Evolutionary conservation across 2,888 invertebrate genomes (phyloP).

Genomic region (Hedya salicella): DNA sequence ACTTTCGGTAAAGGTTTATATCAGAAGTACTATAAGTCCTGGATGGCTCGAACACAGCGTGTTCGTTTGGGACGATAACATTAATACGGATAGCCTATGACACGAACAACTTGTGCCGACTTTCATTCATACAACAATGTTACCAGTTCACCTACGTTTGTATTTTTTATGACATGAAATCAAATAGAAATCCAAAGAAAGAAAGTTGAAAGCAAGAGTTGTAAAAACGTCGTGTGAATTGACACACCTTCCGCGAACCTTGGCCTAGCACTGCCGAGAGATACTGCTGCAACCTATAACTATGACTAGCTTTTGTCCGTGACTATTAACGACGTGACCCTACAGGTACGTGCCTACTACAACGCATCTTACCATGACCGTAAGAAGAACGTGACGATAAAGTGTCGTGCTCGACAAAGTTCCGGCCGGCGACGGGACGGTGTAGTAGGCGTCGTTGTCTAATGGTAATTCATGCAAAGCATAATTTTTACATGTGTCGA

Average conservation of each 20-base stretch:
- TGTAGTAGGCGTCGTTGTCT: too few species aligned
- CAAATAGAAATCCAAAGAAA: conserved; percentile 25
- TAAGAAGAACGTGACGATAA: too few species aligned
- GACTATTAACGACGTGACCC: too few species aligned
- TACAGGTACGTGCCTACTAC: too few species aligned
- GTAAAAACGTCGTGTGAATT: conserved; percentile 24
- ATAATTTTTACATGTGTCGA: too few species aligned
- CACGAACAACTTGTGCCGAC: neutral
- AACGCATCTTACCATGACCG: too few species aligned
- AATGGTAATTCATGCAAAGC: too few species aligned
- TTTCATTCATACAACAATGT: neutral
- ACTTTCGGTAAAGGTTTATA: too few species aligned
- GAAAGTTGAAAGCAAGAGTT: conserved; percentile 35
- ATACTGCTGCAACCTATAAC: neutral
- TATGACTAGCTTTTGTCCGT: too few species aligned
- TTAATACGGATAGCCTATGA: neutral
- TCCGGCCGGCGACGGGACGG: too few species aligned
- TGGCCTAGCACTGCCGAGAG: conserved; percentile 1
- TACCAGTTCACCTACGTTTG: conserved; percentile 2
- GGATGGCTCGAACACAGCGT: neutral
- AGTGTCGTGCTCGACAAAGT: too few species aligned
- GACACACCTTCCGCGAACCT: neutral
- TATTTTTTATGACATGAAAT: conserved; percentile 3
- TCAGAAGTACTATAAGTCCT: too few species aligned
- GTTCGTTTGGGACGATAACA: neutral